phyloP scores from a whole-genome alignment of 2,888 invertebrate genomes.

The Mamestra brassicae region DNA sequence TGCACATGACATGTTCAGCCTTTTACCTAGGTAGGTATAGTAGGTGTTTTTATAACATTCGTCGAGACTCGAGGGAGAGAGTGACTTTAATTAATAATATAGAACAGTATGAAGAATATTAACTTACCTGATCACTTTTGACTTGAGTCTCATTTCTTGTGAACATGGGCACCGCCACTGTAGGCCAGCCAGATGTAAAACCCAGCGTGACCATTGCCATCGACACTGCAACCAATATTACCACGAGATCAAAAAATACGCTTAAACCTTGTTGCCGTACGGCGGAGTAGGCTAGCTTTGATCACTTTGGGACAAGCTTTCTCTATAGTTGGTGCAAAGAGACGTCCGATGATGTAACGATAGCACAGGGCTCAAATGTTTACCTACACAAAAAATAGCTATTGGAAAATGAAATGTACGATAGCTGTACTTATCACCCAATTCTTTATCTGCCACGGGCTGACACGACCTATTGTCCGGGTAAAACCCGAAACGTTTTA shows the following conservation, averaged over 20 bases:
- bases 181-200: slow-evolving; percentile 81
- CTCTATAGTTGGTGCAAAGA: not conserved
- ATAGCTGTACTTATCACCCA: not conserved
- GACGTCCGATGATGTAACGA: not conserved
- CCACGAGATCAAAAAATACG: not conserved
- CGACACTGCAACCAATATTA: slow-evolving; percentile 78
- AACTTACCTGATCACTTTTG: slow-evolving; percentile 77
- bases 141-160: slow-evolving; percentile 76
- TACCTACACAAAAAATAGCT: not conserved
- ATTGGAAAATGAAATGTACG: not conserved
- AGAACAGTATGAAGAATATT: not conserved
- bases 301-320: not conserved
- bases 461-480: not conserved
- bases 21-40: no score
- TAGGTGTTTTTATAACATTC: no score
- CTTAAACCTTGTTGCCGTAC: no score
- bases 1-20: no score
- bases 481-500: not conserved
- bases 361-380: not conserved
- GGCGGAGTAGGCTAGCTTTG: not conserved
- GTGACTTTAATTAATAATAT: not conserved
- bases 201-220: slow-evolving; percentile 82
- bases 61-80: no score
- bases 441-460: not conserved
- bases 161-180: slow-evolving; percentile 81